Base-by-base conservation (phyloP, 2,888 invertebrate genomes). In the Hypomecis atomaria region DNA sequence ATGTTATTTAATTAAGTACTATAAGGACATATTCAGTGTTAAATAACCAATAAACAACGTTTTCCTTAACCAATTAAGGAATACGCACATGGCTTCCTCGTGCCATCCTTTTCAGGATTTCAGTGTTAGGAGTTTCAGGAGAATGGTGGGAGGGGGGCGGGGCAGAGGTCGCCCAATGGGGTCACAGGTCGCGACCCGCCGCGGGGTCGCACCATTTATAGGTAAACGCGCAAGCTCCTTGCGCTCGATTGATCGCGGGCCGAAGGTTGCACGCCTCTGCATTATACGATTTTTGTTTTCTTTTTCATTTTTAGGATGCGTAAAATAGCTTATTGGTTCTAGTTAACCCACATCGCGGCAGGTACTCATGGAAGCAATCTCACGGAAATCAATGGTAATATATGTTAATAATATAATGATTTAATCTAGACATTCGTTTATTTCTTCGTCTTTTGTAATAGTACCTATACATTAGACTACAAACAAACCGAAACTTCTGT, bases 131-230 rank as follows among this genome's bases (percentile, higher is more conserved):
- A 60, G 50, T 53, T 23, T 57, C 60, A 60, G 59, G 61, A 63
- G 72, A 66, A 73, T 80, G n/a, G 50, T 67, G 76, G 78, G 89
- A 86, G 89, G 82, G 79, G 81, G 92, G 92, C 92, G 92, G 77
- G 89, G 84, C 88, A 82, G 73, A 81, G 92, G 92, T 91, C 90
- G 88, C 81, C 92, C 92, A 92, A 92, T 92, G 83, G 79, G 92
- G 90, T 90, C 92, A 84, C 81, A 88, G 92, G 92, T 92, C 91
- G 74, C 83, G 88, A 90, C 87, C 89, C 85, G 83, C 72, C 80
- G 76, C 79, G 76, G 50, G 71, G 72, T 72, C 72, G 71, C 23
- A 6, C 59, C 66, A 62, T 62, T 43, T 67, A 61, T 73, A 75
- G 73, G 71, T 75, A 67, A 68, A 64, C 70, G 73, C 84, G 84